These are phyloP conservation scores for Microchrysa polita DNA, from an alignment of 2,888 invertebrate genomes.

Conservation along the genomic window DNA sequence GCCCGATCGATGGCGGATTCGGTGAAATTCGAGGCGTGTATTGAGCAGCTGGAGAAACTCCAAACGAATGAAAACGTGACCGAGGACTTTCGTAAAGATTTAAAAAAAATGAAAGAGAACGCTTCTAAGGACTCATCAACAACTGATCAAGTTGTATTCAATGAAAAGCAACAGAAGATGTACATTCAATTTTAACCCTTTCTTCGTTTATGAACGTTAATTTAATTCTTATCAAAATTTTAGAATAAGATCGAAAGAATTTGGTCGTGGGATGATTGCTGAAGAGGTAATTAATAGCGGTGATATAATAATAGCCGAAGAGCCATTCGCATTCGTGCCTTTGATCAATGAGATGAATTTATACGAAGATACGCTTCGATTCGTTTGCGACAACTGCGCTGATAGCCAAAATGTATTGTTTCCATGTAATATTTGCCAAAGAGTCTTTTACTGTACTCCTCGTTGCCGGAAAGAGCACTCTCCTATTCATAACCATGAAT, in stretches of 20 bases:
- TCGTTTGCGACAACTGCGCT: conserved; percentile 76
- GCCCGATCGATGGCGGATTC: conserved; percentile 41
- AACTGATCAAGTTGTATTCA: not conserved
- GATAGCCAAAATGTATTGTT: conserved; percentile 68
- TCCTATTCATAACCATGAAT: conserved; percentile 77
- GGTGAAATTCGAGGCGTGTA: conserved; percentile 25
- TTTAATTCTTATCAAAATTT: not conserved
- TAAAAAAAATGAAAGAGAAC: not conserved
- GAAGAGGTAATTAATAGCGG: conserved; percentile 70
- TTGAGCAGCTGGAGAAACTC: conserved; percentile 35
- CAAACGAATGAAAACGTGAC: not conserved
- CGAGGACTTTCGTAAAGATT: not conserved
- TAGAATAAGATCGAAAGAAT: conserved; percentile 67
- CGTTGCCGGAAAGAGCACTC: conserved; percentile 69
- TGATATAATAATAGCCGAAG: conserved; percentile 81
- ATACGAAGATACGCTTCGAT: too few species aligned
- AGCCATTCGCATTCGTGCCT: conserved; percentile 81
- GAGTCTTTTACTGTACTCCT: conserved; percentile 74
- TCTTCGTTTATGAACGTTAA: too few species aligned
- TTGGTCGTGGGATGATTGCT: conserved; percentile 75
- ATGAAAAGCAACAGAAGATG: conserved; percentile 41
- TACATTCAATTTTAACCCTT: conserved; percentile 30
- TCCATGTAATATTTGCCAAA: conserved; percentile 76
- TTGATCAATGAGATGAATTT: not conserved
- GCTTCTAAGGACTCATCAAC: too few species aligned